Percentiles rank a stretch among this genome's conserved stretches.
Conservation (phyloP, 2,888 invertebrate species). For the Plutella xylostella region DNA sequence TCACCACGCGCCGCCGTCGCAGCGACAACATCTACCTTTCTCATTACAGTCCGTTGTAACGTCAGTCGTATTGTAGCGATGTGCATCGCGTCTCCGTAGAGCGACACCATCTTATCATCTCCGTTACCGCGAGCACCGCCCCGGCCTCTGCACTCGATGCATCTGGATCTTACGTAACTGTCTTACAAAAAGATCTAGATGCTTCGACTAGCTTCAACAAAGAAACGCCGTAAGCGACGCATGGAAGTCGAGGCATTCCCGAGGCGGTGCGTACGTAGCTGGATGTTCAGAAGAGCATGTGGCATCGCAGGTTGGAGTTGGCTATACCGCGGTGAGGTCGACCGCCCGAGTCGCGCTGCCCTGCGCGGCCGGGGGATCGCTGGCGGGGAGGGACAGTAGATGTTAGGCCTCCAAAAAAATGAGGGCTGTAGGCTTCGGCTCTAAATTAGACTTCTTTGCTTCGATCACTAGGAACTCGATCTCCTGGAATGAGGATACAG, state of each 20-base stretch:
- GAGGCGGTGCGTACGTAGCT: background rate
- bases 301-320: conserved; percentile 70
- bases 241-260: background rate
- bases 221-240: too few relatives aligned
- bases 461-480: conserved; percentile 95
- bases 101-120: conserved; percentile 21
- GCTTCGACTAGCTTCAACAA: too few relatives aligned
- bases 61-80: conserved; percentile 24
- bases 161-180: too few relatives aligned
- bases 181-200: too few relatives aligned
- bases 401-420: conserved; percentile 95
- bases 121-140: conserved; percentile 1
- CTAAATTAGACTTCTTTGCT: conserved; percentile 91
- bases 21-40: conserved; percentile 24
- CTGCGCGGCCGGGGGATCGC: conserved; percentile 78
- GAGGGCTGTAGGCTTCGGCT: conserved; percentile 90
- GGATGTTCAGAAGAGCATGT: conserved; percentile 63
- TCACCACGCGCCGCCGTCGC: conserved; percentile 32
- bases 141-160: too few relatives aligned
- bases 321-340: conserved; percentile 74
- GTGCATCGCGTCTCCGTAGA: conserved; percentile 30
- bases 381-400: conserved; percentile 89
- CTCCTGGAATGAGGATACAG: conserved; percentile 61
- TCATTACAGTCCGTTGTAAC: conserved; percentile 45
- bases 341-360: conserved; percentile 71